These are phyloP conservation scores for Steinernema scapterisci DNA, from an alignment of 2,888 invertebrate genomes.

Conservation along the genomic window DNA sequence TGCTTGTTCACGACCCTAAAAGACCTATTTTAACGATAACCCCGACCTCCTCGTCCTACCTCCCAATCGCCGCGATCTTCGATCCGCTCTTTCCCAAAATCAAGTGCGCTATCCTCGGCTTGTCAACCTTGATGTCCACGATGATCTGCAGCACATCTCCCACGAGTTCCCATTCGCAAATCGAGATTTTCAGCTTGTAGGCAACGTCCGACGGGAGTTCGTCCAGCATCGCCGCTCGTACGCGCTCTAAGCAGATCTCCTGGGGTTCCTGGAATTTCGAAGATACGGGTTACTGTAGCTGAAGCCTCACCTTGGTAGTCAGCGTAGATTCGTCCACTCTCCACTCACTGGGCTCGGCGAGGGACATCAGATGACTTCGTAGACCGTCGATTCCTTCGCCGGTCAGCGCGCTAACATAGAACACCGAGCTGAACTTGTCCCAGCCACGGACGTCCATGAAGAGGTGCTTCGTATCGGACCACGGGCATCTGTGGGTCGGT, in stretches of 20 bases:
- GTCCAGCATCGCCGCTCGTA: constrained; percentile 83
- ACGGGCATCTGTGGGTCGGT: constrained; percentile 57
- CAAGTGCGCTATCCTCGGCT: constrained; percentile 52
- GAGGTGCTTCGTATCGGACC: constrained; percentile 53
- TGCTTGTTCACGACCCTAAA: constrained; percentile 48
- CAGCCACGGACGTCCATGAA: constrained; percentile 72
- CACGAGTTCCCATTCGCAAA: constrained; percentile 52
- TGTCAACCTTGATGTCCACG: constrained; percentile 55
- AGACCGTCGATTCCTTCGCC: constrained; percentile 62
- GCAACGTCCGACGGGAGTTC: constrained; percentile 84
- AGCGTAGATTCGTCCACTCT: constrained; percentile 41
- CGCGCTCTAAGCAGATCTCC: constrained; percentile 73
- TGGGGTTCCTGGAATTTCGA: neutral
- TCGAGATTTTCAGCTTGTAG: constrained; percentile 74
- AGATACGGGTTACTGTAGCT: neutral
- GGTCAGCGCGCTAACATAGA: constrained; percentile 73
- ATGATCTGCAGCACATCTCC: constrained; percentile 50
- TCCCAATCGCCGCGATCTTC: constrained; percentile 30
- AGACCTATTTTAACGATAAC: neutral
- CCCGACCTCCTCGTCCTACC: no score
- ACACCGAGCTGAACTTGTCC: constrained; percentile 84
- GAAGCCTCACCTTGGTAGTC: constrained; percentile 44
- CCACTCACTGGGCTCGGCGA: constrained; percentile 53
- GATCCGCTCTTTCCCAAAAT: constrained; percentile 42
- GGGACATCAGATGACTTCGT: constrained; percentile 49